phyloP scores from a whole-genome alignment of 2,113 vertebrate species.

The Strigops habroptila region DNA sequence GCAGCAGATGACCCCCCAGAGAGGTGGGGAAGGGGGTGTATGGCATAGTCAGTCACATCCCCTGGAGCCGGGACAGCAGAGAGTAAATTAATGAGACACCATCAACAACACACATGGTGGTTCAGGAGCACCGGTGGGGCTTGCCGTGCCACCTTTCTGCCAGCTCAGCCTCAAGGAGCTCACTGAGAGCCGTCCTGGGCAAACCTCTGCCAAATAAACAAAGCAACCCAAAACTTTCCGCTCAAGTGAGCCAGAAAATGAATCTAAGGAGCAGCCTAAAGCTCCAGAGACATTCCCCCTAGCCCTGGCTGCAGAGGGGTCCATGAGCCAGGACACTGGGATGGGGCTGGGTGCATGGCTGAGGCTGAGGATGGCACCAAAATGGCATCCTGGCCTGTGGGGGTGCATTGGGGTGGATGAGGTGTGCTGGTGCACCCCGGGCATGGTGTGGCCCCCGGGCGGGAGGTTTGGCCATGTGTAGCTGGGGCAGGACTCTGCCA shows the following conservation, averaged over 20 bases:
- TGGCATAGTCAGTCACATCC: background rate
- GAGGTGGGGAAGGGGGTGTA: background rate
- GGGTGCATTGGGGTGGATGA: fast-evolving
- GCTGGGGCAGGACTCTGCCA: background rate
- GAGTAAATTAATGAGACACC: background rate
- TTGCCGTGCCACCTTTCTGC: background rate
- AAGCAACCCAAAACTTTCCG: background rate
- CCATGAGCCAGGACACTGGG: fast-evolving
- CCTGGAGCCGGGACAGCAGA: background rate
- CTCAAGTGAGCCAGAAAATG: background rate
- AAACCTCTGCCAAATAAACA: background rate
- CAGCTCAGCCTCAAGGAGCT: background rate
- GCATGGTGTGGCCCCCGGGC: background rate
- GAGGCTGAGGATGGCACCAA: background rate
- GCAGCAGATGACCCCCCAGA: background rate
- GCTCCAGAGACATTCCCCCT: fast-evolving
- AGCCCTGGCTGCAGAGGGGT: background rate
- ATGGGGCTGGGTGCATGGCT: fast-evolving
- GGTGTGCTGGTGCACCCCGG: background rate
- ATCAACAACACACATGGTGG: background rate
- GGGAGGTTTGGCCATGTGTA: background rate
- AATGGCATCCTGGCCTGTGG: background rate
- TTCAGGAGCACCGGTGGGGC: background rate
- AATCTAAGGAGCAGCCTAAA: background rate
- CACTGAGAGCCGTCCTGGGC: fast-evolving